Conservation (phyloP, 2,113 vertebrate species). For the Cyrtonyx montezumae region DNA sequence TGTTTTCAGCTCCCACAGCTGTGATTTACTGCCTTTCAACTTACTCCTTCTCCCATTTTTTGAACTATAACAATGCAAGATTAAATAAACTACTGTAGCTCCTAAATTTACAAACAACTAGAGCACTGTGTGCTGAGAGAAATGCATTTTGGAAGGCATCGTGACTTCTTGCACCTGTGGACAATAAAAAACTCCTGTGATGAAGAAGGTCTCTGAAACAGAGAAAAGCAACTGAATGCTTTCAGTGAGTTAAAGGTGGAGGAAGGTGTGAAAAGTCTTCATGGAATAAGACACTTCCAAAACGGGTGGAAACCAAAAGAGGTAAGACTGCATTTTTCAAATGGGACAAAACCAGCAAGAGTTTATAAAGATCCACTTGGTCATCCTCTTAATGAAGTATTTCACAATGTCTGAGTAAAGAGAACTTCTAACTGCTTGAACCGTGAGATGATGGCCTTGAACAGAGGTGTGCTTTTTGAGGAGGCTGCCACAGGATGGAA, state of each 20-base stretch:
- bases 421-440: not conserved
- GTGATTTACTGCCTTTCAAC: not conserved
- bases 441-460: not conserved
- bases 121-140: not conserved
- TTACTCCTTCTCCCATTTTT: not conserved
- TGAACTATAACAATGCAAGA: not conserved
- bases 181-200: not conserved
- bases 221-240: not conserved
- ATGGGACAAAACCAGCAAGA: not conserved
- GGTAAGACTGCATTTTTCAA: not conserved
- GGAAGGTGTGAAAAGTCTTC: not conserved
- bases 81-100: not conserved
- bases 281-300: not conserved
- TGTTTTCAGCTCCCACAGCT: not conserved
- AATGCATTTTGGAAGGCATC: not conserved
- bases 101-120: not conserved
- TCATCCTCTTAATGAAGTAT: not conserved
- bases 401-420: not conserved
- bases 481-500: not conserved
- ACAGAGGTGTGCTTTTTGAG: not conserved
- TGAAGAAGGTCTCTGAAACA: not conserved
- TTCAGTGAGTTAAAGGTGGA: not conserved
- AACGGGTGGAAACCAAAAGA: constrained; percentile 17
- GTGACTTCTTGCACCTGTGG: not conserved
- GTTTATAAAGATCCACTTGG: not conserved